Base-by-base conservation (phyloP, 2,797 vertebrate species). In the Luscinia luscinia region DNA sequence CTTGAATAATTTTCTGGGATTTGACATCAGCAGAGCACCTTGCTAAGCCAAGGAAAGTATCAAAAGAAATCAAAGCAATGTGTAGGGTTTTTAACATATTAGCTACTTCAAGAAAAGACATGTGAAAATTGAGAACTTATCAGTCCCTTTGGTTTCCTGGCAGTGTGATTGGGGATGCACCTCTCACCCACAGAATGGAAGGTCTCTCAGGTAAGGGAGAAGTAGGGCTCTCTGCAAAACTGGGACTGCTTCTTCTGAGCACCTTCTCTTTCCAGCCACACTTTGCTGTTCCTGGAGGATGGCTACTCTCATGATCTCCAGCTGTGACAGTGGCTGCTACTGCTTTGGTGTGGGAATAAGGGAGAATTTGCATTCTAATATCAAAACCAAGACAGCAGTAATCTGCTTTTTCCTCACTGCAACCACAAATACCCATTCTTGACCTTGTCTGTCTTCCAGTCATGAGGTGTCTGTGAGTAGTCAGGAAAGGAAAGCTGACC, bases 101-200 rank as follows among this genome's bases (percentile, higher is more conserved):
- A 77, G 12, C 3, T 77, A 9, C 41, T 76, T 52, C 28, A 76
- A 52, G 30, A 17, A 70, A 63, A 91, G 28, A n/a, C 8, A 8
- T 1, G 7, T 41, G 22, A 28, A 68, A 88, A 32, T 19, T 34
- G 38, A 63, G 78, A 52, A 43, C 18, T 84, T 76, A 4, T 66
- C 32, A 18, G 12, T 48, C 32, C 15, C 17, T 86, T 79, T 76
- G 21, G 6, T 66, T 55, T 79, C 21, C 63, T 67, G 67, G 17
- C 16, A 63, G 0, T 9, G 28, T 0, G 1, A 15, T 2, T 40
- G 46, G 28, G 45, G 24, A 26, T 48, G 22, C 3, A 28, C 9
- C n/a, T 74, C 38, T 86, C 32, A n/a, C 26, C 12, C 24, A 16
- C 20, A 36, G 45, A 46, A 22, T 9, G 22, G 23, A 55, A 70